phyloP scores from a whole-genome alignment of 1,140 invertebrate species.

The Zeugodacus cucurbitae region DNA sequence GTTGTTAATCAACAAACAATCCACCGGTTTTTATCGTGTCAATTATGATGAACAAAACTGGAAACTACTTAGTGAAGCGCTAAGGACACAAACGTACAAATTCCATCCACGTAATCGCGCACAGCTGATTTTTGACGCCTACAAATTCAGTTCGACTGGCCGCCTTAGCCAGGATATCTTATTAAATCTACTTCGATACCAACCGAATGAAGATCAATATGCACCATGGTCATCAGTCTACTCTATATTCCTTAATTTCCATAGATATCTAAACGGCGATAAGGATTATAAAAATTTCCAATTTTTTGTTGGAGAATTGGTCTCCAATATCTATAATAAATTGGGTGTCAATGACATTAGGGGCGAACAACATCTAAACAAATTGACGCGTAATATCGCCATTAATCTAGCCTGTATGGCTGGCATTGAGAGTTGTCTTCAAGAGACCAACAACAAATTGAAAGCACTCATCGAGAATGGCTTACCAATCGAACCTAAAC shows the following conservation, averaged over 20 bases:
- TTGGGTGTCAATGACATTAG: conserved; percentile 61
- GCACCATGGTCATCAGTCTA: conserved; percentile 72
- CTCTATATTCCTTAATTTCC: conserved; percentile 55
- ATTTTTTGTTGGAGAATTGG: conserved; percentile 54
- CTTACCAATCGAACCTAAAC: conserved; percentile 53
- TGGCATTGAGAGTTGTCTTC: conserved; percentile 65
- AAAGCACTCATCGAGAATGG: conserved; percentile 64
- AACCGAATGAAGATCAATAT: conserved; percentile 71
- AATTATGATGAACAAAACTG: conserved; percentile 73
- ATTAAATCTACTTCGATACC: conserved; percentile 69
- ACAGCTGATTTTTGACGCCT: conserved; percentile 81
- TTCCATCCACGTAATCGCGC: conserved; percentile 80
- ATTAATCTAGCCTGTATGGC: conserved; percentile 68
- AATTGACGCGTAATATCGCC: conserved; percentile 63
- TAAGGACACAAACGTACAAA: conserved; percentile 64
- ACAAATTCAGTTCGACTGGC: conserved; percentile 73
- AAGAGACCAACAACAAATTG: conserved; percentile 62
- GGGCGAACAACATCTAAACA: conserved; percentile 62
- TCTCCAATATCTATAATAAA: conserved; percentile 59
- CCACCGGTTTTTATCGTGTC: conserved; percentile 73
- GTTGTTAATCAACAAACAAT: conserved; percentile 72
- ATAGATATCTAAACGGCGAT: conserved; percentile 56
- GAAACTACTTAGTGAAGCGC: conserved; percentile 67
- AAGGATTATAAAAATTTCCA: conserved; percentile 52
- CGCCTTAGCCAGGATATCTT: conserved; percentile 66